phyloP scores from a whole-genome alignment of 1,140 invertebrate species.

The Tetraneura akinire region DNA sequence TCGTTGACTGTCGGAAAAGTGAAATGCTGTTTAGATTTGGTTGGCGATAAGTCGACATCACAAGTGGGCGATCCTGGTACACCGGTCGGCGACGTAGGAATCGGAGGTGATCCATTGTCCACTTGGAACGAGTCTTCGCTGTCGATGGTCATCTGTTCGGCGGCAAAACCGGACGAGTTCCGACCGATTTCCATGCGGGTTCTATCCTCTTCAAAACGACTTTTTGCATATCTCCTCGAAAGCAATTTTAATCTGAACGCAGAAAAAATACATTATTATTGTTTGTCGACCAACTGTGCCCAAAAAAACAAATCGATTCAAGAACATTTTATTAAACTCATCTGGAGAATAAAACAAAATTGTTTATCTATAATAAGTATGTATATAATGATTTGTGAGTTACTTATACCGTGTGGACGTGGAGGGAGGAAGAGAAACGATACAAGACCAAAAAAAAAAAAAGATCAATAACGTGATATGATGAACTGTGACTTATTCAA shows the following conservation, averaged over 20 bases:
- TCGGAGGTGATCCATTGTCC: constrained; percentile 44
- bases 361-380: too few species aligned
- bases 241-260: constrained; percentile 54
- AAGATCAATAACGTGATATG: too few species aligned
- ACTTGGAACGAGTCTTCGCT: constrained; percentile 55
- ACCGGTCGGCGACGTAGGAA: constrained; percentile 54
- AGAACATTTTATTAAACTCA: too few species aligned
- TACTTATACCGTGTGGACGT: too few species aligned
- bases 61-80: constrained; percentile 48
- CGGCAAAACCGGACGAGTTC: constrained; percentile 56
- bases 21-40: constrained; percentile 52
- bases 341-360: too few species aligned
- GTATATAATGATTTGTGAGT: too few species aligned
- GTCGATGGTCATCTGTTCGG: constrained; percentile 57
- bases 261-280: background rate
- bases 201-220: constrained; percentile 56
- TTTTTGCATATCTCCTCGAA: constrained; percentile 56
- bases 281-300: too few species aligned
- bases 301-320: too few species aligned
- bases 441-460: too few species aligned
- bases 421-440: too few species aligned
- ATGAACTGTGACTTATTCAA: too few species aligned
- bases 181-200: constrained; percentile 53
- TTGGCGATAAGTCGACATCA: constrained; percentile 32
- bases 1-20: constrained; percentile 52